Conservation (phyloP, 1,140 invertebrate species). For the Gonioctena quinquepunctata region DNA sequence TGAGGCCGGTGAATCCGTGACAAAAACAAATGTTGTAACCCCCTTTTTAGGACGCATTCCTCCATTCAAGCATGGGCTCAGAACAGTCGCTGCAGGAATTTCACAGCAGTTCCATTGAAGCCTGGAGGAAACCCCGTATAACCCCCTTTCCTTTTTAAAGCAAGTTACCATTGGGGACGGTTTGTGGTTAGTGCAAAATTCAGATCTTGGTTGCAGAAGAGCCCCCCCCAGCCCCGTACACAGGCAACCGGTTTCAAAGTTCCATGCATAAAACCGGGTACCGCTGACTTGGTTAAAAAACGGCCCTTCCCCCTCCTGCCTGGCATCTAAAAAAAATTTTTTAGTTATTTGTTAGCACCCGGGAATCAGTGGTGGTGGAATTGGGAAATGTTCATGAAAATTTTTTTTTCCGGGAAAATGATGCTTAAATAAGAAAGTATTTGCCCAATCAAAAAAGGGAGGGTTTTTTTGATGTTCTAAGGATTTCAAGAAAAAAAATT, state of each 20-base stretch:
- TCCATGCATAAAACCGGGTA: constrained; percentile 89
- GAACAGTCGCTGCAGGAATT: constrained; percentile 71
- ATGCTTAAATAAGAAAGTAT: no score
- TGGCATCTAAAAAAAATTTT: constrained; percentile 74
- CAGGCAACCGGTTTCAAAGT: constrained; percentile 83
- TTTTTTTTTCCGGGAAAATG: no score
- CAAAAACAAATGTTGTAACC: constrained; percentile 74
- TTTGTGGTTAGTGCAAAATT: constrained; percentile 96
- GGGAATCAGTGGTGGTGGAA: no score
- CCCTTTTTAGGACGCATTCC: constrained; percentile 72
- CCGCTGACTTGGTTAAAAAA: constrained; percentile 79
- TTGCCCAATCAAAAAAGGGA: no score
- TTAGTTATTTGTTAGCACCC: no score
- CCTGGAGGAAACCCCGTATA: constrained; percentile 90
- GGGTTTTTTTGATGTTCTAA: no score
- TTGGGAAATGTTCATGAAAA: no score
- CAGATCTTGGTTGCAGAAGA: constrained; percentile 93
- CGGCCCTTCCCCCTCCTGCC: constrained; percentile 80
- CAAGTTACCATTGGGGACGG: constrained; percentile 93
- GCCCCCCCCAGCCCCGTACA: constrained; percentile 90
- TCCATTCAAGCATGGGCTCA: constrained; percentile 80
- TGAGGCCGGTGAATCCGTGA: constrained; percentile 80
- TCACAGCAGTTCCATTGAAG: constrained; percentile 86
- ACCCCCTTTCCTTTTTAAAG: constrained; percentile 89
- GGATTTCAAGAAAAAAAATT: no score